phyloP scores from a whole-genome alignment of 2,113 vertebrate genomes.

The Butorides virescens region DNA sequence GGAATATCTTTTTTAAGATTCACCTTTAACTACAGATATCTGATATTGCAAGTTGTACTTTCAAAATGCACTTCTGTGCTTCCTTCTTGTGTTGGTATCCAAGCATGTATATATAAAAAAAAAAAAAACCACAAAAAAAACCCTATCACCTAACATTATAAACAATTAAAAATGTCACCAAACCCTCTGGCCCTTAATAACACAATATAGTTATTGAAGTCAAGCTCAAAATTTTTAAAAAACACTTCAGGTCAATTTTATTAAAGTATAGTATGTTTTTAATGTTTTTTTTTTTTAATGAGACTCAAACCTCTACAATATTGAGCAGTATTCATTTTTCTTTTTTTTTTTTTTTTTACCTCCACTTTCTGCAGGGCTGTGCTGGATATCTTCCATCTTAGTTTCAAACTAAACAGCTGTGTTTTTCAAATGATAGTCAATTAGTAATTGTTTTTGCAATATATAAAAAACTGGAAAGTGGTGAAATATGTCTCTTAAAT shows the following conservation, averaged over 20 bases:
- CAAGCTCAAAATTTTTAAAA: neutral
- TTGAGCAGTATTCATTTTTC: neutral
- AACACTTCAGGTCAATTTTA: neutral
- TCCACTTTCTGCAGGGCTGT: neutral
- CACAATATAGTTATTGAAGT: neutral
- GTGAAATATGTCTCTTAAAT: neutral
- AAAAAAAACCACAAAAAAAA: neutral
- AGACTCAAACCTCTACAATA: neutral
- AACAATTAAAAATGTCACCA: neutral
- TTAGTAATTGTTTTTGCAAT: neutral
- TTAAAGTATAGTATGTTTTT: neutral
- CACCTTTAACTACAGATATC: neutral
- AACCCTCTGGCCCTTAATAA: neutral
- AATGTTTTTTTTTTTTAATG: no score
- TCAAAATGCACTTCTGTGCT: neutral
- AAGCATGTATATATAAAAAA: neutral
- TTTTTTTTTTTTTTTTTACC: neutral
- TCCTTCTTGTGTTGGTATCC: neutral
- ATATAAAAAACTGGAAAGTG: neutral
- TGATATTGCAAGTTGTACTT: neutral
- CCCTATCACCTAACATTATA: neutral
- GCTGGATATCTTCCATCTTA: neutral
- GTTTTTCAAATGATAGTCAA: neutral
- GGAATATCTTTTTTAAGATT: neutral
- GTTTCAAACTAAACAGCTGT: neutral